Evolutionary conservation across 2,797 vertebrate genomes (phyloP).

Genomic region (Chaunax sp.): DNA sequence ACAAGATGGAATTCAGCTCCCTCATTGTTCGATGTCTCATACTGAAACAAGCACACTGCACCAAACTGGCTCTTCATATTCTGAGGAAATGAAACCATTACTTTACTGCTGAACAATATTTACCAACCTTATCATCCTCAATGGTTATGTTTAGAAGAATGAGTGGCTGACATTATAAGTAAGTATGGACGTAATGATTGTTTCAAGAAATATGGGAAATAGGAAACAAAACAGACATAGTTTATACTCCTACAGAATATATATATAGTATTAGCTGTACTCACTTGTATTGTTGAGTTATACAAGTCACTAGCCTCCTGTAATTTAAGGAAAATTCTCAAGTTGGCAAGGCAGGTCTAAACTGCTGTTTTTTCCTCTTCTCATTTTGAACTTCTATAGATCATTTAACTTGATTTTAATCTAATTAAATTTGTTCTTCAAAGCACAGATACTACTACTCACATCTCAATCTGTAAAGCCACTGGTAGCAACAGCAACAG

Average conservation of each 20-base stretch:
- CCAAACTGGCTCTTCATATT: conserved; percentile 46
- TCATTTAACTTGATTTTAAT: no score
- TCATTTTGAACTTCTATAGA: no score
- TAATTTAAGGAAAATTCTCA: neutral
- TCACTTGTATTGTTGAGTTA: neutral
- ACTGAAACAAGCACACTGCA: conserved; percentile 40
- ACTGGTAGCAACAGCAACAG: no score
- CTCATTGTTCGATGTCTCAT: conserved; percentile 56
- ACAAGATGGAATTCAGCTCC: conserved; percentile 62
- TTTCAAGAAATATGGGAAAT: neutral
- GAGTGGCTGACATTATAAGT: conserved; percentile 7
- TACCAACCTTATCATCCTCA: conserved; percentile 21
- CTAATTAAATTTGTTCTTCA: no score
- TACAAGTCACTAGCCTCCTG: neutral
- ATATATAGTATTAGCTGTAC: neutral
- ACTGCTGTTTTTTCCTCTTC: no score
- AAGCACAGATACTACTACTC: no score
- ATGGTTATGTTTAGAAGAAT: neutral
- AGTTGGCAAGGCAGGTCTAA: neutral
- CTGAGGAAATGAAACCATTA: conserved; percentile 62
- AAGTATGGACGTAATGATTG: neutral
- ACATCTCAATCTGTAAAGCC: no score
- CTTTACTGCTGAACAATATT: conserved; percentile 38
- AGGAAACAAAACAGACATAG: no score
- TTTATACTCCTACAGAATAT: no score